A percentile compares a stretch with the other conserved stretches of the same genome.
phyloP scores from a whole-genome alignment of 2,113 vertebrate genomes.

The Struthio camelus region DNA sequence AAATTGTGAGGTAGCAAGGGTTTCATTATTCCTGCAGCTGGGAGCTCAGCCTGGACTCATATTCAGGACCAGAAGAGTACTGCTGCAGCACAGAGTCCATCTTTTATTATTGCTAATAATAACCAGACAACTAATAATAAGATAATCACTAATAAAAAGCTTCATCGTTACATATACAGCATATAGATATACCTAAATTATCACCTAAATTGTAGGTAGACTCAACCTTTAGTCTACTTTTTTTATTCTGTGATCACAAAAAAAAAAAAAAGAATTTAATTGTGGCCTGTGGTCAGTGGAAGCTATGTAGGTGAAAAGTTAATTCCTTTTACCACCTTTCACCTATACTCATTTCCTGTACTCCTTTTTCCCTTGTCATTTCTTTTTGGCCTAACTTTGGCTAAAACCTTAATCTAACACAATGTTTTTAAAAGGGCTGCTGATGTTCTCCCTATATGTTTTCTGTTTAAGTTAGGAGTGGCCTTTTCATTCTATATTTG shows the following conservation, averaged over 20 bases:
- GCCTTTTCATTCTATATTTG: neutral
- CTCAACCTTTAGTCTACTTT: neutral
- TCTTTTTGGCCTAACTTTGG: neutral
- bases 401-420: neutral
- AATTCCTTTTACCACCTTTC: neutral
- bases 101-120: neutral
- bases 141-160: neutral
- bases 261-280: neutral
- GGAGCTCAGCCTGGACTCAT: neutral
- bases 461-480: neutral
- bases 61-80: neutral
- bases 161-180: neutral
- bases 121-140: neutral
- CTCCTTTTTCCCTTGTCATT: neutral
- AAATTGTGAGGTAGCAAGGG: neutral
- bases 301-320: neutral
- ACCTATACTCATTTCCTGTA: neutral
- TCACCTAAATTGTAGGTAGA: neutral
- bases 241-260: neutral
- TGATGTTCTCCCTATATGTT: neutral
- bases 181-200: neutral
- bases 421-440: accelerated
- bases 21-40: neutral
- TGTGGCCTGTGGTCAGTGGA: neutral
- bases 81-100: neutral